Conservation (phyloP, 2,888 invertebrate species). For the Argyra leucocephala region DNA sequence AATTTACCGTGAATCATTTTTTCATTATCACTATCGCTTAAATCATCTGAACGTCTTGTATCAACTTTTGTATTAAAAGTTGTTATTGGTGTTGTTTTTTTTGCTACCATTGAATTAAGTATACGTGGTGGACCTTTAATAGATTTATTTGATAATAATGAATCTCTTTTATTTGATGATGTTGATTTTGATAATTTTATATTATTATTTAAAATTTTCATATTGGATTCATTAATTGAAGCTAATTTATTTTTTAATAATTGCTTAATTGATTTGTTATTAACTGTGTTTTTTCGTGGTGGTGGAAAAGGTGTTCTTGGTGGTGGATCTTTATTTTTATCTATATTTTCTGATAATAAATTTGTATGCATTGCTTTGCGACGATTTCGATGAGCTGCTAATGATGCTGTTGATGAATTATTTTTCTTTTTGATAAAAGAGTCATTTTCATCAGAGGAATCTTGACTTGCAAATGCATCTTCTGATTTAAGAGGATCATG, state of each 20-base stretch:
- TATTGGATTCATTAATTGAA: constrained; percentile 16
- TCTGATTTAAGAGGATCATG: constrained; percentile 18
- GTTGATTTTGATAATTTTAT: constrained; percentile 10
- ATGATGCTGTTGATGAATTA: background rate
- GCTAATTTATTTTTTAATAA: constrained; percentile 15
- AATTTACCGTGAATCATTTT: background rate
- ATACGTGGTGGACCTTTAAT: constrained; percentile 38
- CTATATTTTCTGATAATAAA: constrained; percentile 28
- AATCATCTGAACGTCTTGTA: background rate
- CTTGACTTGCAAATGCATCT: constrained; percentile 16
- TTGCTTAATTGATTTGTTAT: constrained; percentile 13
- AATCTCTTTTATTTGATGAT: background rate
- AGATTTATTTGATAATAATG: background rate
- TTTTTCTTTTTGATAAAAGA: background rate
- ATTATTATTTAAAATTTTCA: constrained; percentile 21
- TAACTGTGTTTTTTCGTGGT: constrained; percentile 14
- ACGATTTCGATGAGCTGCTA: constrained; percentile 19
- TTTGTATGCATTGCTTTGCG: constrained; percentile 29
- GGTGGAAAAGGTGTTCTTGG: constrained; percentile 22
- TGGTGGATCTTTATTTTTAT: constrained; percentile 22
- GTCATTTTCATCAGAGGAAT: background rate
- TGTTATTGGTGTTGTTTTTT: constrained; percentile 30
- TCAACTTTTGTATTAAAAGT: constrained; percentile 12
- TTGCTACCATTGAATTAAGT: constrained; percentile 38
- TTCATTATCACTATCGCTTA: background rate